phyloP scores from a whole-genome alignment of 2,797 vertebrate genomes.

The Furcifer pardalis region DNA sequence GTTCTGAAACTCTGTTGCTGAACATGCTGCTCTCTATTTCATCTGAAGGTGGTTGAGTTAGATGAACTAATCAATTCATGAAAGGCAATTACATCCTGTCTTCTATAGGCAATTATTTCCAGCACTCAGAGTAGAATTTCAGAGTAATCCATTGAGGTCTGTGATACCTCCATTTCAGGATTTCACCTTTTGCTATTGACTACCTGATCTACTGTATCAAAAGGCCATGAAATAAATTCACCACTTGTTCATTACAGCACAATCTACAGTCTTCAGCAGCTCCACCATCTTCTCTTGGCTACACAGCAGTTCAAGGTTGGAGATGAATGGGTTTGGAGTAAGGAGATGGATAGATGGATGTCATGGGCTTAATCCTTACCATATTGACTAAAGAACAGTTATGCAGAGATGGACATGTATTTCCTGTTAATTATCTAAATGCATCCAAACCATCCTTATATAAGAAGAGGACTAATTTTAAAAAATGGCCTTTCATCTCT shows the following conservation, averaged over 20 bases:
- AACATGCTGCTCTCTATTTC: slow-evolving; percentile 16
- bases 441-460: slow-evolving; percentile 65
- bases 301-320: slow-evolving; percentile 3
- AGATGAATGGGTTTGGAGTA: slow-evolving; percentile 13
- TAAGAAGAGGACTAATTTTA: slow-evolving; percentile 48
- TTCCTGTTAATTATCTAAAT: slow-evolving; percentile 69
- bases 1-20: background rate
- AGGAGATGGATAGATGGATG: background rate
- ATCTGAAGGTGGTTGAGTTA: slow-evolving; percentile 3
- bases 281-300: background rate
- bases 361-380: slow-evolving; percentile 36
- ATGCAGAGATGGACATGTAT: slow-evolving; percentile 54
- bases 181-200: slow-evolving; percentile 22
- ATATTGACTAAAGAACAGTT: slow-evolving; percentile 53
- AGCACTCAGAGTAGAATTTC: slow-evolving; percentile 5
- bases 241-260: background rate
- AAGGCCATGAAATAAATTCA: slow-evolving; percentile 17
- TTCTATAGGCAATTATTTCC: slow-evolving; percentile 30
- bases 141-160: slow-evolving; percentile 4
- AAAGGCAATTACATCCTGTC: slow-evolving; percentile 21
- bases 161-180: background rate
- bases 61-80: slow-evolving; percentile 35
- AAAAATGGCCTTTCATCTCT: slow-evolving; percentile 58
- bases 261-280: background rate
- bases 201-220: background rate